Percentiles rank a stretch among this genome's conserved stretches.
Evolutionary conservation across 2,888 invertebrate species (phyloP).

Genomic region (Orthosia cruda): DNA sequence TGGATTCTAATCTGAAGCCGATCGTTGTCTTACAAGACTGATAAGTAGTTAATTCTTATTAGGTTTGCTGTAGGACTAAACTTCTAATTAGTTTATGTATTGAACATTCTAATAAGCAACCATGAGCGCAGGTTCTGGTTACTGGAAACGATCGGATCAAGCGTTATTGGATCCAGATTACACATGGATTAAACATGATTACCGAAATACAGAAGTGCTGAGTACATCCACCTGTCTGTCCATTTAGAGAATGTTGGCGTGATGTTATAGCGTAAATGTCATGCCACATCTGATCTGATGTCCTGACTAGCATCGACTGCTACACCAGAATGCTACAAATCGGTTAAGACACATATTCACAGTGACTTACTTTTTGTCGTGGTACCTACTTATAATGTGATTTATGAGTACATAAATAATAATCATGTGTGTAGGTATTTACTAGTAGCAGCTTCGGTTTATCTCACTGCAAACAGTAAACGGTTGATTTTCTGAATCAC

Average conservation of each 20-base stretch:
- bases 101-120: not conserved
- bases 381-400: too few relatives aligned
- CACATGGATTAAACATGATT: too few relatives aligned
- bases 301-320: not conserved
- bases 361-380: not conserved
- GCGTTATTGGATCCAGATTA: too few relatives aligned
- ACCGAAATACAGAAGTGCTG: too few relatives aligned
- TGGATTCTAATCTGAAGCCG: not conserved
- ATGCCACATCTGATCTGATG: too few relatives aligned
- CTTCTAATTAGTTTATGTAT: not conserved
- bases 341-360: not conserved
- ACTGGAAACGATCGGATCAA: not conserved
- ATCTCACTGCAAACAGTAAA: slow-evolving; percentile 43
- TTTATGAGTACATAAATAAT: not conserved
- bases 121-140: too few relatives aligned
- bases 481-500: slow-evolving; percentile 61
- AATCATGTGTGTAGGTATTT: not conserved
- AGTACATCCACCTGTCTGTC: too few relatives aligned
- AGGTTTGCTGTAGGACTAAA: not conserved
- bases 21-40: not conserved
- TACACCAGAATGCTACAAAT: too few relatives aligned
- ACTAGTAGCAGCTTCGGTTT: not conserved
- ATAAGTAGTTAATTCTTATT: not conserved
- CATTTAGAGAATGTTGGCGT: too few relatives aligned
- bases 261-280: too few relatives aligned